phyloP scores from a whole-genome alignment of 2,888 invertebrate genomes.

The Pegoplata infirma region DNA sequence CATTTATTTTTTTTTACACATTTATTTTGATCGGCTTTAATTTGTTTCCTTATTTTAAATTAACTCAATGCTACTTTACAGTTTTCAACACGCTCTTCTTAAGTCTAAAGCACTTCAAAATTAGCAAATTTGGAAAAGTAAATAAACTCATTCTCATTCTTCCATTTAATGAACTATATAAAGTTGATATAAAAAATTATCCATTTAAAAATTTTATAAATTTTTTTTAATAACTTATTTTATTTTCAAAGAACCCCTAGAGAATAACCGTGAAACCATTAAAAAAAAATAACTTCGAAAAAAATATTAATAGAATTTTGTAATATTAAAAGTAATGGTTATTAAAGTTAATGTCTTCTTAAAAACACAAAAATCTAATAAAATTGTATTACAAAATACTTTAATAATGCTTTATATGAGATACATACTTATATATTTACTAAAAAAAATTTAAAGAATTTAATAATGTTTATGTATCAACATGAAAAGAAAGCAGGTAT shows the following conservation, averaged over 20 bases:
- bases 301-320: background rate
- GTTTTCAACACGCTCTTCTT: no score
- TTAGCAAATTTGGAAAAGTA: no score
- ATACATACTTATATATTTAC: background rate
- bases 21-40: no score
- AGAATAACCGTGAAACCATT: background rate
- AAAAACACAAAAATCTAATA: no score
- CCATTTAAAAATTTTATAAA: no score
- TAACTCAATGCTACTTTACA: no score
- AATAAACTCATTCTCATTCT: no score
- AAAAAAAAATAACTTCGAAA: background rate
- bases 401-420: background rate
- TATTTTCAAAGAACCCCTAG: background rate
- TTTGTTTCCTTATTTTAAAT: no score
- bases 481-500: background rate
- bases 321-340: background rate
- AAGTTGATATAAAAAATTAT: no score
- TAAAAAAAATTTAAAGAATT: background rate
- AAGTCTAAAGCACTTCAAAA: no score
- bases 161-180: no score
- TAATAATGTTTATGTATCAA: background rate
- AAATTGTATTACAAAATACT: background rate
- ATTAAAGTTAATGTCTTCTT: background rate
- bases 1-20: no score
- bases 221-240: slow-evolving; percentile 5